These are phyloP conservation scores for Ataeniobius toweri DNA, from an alignment of 2,797 vertebrate species.

Conservation along the genomic window DNA sequence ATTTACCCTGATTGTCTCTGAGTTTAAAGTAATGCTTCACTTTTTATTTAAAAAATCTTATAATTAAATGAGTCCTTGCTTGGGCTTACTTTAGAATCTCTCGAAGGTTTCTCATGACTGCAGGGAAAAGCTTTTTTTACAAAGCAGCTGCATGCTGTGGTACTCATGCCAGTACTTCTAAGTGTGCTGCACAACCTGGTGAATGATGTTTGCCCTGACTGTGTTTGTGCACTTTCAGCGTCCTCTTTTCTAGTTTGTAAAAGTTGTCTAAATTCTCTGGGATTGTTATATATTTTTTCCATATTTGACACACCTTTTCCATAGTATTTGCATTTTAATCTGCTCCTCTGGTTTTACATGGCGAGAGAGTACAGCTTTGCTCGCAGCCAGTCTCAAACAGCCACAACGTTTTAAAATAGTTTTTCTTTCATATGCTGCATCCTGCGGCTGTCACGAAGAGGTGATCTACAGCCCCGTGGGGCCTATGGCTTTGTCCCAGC, in stretches of 20 bases:
- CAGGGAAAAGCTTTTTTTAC: constrained; percentile 24
- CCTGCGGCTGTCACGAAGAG: constrained; percentile 41
- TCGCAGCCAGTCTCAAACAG: not conserved
- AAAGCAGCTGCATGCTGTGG: constrained; percentile 15
- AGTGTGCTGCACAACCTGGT: not conserved
- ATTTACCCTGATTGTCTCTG: not conserved
- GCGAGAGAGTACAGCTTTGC: constrained; percentile 13
- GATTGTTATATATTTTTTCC: not conserved
- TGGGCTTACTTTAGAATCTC: not conserved
- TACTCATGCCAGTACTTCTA: constrained; percentile 6
- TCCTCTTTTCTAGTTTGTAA: not conserved
- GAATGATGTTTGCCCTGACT: not conserved
- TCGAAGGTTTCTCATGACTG: constrained; percentile 8
- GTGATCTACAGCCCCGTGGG: constrained; percentile 19
- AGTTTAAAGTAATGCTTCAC: no score
- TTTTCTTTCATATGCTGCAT: constrained; percentile 17
- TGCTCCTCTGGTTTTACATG: constrained; percentile 2
- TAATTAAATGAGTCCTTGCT: constrained; percentile 6
- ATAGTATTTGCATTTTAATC: constrained; percentile 25
- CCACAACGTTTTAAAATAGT: not conserved
- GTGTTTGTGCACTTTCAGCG: constrained; percentile 9
- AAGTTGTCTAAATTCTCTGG: not conserved
- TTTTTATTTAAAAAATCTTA: not conserved
- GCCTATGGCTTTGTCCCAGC: constrained; percentile 20
- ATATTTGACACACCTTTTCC: constrained; percentile 13